phyloP scores from a whole-genome alignment of 2,888 invertebrate species.

The Pristionchus japonicus region DNA sequence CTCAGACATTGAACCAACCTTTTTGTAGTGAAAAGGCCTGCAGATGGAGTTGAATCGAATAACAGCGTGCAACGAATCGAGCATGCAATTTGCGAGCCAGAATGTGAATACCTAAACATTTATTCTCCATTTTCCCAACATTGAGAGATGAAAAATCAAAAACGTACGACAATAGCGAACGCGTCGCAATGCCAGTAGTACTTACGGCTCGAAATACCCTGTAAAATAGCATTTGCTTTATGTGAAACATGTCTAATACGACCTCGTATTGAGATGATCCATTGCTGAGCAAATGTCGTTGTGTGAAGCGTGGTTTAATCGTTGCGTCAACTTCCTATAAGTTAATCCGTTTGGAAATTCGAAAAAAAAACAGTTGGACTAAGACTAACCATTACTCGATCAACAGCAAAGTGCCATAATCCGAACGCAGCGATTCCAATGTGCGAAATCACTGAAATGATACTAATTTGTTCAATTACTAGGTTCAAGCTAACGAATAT shows the following conservation, averaged over 20 bases:
- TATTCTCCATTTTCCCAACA: no score
- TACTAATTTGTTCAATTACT: neutral
- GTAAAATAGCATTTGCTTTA: no score
- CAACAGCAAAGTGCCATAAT: neutral
- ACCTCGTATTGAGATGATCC: no score
- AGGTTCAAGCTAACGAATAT: neutral
- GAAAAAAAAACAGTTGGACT: no score
- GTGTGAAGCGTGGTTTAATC: neutral
- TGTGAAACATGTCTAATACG: neutral
- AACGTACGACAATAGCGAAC: neutral
- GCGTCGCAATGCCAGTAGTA: neutral
- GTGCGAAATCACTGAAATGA: neutral
- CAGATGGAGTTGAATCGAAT: neutral
- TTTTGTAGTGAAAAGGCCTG: neutral
- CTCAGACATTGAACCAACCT: neutral
- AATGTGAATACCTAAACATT: neutral
- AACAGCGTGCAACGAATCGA: neutral
- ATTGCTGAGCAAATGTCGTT: neutral
- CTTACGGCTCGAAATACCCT: no score
- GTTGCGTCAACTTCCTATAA: neutral
- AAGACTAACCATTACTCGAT: neutral
- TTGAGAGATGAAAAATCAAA: no score
- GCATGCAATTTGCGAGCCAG: neutral
- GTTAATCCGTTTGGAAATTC: no score
- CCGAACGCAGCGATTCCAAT: neutral